Evolutionary conservation across 2,888 invertebrate genomes (phyloP), one percentile per base, ranked within the genome.

Genomic region (Allophyes oxyacanthae): DNA sequence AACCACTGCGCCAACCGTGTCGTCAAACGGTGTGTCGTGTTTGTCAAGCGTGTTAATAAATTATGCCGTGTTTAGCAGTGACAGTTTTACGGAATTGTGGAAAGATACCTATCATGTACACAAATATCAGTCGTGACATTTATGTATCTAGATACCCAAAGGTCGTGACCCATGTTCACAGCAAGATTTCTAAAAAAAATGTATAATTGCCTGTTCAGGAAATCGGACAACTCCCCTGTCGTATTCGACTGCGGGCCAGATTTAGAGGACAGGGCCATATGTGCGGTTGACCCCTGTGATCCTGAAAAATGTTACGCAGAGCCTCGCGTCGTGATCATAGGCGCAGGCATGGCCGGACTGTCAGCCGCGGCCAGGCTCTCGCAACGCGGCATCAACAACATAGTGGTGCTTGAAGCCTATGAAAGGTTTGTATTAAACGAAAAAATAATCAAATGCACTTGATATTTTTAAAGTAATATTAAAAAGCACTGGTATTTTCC

Each of bases 331-430:
- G 95, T 97, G 1, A 96, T 97, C 42, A 90, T 97, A 28, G 97
- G 97, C 0, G 97, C 97, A 0, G 97, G 97, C 11, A 95, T 97
- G 87, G 96, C 97, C 0, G 97, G 97, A 1, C 89, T 97, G 10
- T 96, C 97, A 0, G 97, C 97, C 0, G 97, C 97, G 0, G 95
- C 96, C 65, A 94, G 96, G 61, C 94, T 97, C 0, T 84, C 95
- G 0, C 94, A 96, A 76, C 95, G 96, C 58, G 97, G 97, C 20
- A 95, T 97, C 55, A 95, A 89, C 62, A 96, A 96, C 77, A 94
- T 97, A 44, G 95, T 95, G 0, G 91, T 97, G 15, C 87, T 97
- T 15, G 97, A 98, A 90, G 97, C 97, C 0, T 95, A 96, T 11
- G 96, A 97, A 81, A 96, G 97, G 96, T 96, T 77, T 52, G 59